These are phyloP conservation scores for Lates japonicus DNA, from an alignment of 2,797 vertebrate species.

Conservation along the genomic window DNA sequence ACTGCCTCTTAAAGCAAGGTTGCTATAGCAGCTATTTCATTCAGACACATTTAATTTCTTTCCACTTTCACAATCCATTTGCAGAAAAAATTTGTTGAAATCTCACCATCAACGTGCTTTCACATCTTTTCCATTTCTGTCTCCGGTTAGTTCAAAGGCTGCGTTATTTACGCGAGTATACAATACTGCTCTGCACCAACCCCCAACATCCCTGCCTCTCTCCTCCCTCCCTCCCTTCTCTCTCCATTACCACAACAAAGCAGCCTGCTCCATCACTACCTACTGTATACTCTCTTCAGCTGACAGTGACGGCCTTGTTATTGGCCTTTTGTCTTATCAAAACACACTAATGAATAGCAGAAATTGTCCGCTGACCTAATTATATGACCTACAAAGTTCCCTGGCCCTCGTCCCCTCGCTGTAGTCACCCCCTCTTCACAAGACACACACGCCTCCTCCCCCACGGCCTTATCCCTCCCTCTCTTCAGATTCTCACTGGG, in stretches of 20 bases:
- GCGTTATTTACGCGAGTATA: slow-evolving; percentile 48
- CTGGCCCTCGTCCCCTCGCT: slow-evolving; percentile 35
- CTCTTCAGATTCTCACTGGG: slow-evolving; percentile 64
- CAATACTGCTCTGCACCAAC: slow-evolving; percentile 48
- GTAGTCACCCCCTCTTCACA: slow-evolving; percentile 68
- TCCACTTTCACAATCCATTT: slow-evolving; percentile 25
- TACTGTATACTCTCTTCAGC: slow-evolving; percentile 31
- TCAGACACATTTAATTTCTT: slow-evolving; percentile 30
- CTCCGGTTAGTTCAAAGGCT: slow-evolving; percentile 58
- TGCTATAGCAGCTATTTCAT: slow-evolving; percentile 32
- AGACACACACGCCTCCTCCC: slow-evolving; percentile 58
- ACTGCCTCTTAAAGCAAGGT: slow-evolving; percentile 7
- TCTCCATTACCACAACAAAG: slow-evolving; percentile 69
- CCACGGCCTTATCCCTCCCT: slow-evolving; percentile 56
- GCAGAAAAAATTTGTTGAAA: slow-evolving; percentile 26
- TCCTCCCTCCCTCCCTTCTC: slow-evolving; percentile 9
- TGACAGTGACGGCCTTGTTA: slow-evolving; percentile 67
- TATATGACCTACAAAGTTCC: slow-evolving; percentile 86
- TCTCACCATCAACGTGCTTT: slow-evolving; percentile 37
- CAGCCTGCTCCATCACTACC: slow-evolving; percentile 58
- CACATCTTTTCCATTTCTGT: slow-evolving; percentile 34
- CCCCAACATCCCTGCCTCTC: slow-evolving; percentile 44
- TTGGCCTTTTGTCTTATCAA: slow-evolving; percentile 74
- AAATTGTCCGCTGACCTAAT: slow-evolving; percentile 85
- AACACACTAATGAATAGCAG: slow-evolving; percentile 78